Conservation (phyloP, 2,797 vertebrate genomes). For the Antennarius maculatus region DNA sequence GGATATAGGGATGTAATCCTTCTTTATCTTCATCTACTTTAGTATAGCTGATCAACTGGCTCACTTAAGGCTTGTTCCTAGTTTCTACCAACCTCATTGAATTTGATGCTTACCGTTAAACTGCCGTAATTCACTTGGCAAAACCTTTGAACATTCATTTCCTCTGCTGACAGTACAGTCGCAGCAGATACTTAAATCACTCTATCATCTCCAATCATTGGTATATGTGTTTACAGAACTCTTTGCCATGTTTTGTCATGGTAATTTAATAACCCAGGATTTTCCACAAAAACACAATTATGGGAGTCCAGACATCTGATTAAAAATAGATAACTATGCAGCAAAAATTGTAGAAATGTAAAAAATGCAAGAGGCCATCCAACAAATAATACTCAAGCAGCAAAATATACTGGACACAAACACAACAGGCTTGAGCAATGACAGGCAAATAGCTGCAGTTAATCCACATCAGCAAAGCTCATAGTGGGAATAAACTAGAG, state of each 20-base stretch:
- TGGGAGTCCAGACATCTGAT: constrained; percentile 14
- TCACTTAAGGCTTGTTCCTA: constrained; percentile 24
- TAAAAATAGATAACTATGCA: constrained; percentile 28
- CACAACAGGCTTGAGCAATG: constrained; percentile 47
- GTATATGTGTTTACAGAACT: neutral
- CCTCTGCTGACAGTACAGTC: constrained; percentile 49
- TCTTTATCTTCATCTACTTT: constrained; percentile 24
- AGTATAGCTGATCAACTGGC: constrained; percentile 22
- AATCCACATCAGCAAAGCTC: constrained; percentile 33
- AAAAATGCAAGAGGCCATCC: constrained; percentile 41
- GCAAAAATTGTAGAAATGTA: constrained; percentile 22
- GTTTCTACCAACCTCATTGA: constrained; percentile 25
- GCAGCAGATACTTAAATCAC: constrained; percentile 24
- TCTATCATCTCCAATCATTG: constrained; percentile 49
- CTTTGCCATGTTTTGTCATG: constrained; percentile 16
- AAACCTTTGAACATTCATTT: constrained; percentile 46
- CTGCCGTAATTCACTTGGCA: constrained; percentile 52
- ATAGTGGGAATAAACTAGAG: constrained; percentile 34
- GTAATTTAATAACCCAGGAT: constrained; percentile 16
- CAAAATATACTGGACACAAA: constrained; percentile 64
- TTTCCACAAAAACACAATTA: constrained; percentile 8
- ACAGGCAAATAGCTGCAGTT: constrained; percentile 41
- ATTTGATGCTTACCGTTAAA: constrained; percentile 24
- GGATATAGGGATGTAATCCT: constrained; percentile 26
- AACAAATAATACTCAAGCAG: constrained; percentile 47